Conservation (phyloP, 2,113 vertebrate species). For the Chloroceryle aenea region DNA sequence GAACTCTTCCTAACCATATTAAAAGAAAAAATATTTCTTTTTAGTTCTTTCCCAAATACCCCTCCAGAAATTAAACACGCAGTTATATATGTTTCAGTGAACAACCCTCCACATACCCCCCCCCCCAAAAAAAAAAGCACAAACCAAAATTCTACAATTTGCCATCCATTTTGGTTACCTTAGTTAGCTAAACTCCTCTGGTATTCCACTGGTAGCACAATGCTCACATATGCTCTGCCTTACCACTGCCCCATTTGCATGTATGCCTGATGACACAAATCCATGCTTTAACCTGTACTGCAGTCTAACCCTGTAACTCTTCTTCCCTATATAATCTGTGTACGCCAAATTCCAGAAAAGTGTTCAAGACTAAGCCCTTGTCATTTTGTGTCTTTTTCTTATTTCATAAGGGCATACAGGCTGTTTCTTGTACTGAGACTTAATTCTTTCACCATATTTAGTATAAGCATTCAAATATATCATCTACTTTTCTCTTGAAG, state of each 20-base stretch:
- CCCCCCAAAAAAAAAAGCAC: background rate
- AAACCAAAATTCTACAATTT: background rate
- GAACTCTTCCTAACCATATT: background rate
- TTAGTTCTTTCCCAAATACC: background rate
- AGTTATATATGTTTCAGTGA: background rate
- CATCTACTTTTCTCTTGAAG: background rate
- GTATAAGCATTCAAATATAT: background rate
- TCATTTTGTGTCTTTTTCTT: background rate
- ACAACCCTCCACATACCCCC: too few species aligned
- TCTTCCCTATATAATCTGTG: background rate
- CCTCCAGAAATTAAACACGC: background rate
- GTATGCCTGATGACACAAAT: background rate
- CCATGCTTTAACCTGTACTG: background rate
- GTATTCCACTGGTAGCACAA: background rate
- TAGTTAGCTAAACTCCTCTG: background rate
- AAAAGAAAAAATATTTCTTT: background rate
- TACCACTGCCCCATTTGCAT: background rate
- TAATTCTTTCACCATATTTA: background rate
- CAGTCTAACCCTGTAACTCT: background rate
- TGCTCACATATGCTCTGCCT: fast-evolving
- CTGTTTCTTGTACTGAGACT: background rate
- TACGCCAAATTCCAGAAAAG: background rate
- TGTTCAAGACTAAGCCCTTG: background rate
- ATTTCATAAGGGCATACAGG: background rate
- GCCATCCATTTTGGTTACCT: background rate